phyloP scores from a whole-genome alignment of 2,888 invertebrate species.

The Microplitis manilae region DNA sequence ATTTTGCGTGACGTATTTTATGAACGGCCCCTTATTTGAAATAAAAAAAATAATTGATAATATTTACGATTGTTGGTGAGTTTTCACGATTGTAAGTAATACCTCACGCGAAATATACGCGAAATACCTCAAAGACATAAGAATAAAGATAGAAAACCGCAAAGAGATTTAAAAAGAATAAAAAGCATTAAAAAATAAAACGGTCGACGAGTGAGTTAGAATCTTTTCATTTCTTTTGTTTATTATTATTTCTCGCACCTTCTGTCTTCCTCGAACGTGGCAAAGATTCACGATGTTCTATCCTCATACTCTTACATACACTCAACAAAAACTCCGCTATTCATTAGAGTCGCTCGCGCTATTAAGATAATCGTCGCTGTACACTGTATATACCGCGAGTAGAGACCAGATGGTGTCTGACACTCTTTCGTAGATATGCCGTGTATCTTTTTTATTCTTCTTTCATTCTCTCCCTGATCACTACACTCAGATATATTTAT shows the following conservation, averaged over 20 bases:
- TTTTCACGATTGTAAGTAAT: neutral
- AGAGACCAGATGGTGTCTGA: conserved; percentile 48
- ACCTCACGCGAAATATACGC: too few species aligned
- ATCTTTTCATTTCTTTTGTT: conserved; percentile 25
- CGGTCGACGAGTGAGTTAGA: conserved; percentile 8
- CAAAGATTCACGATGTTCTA: conserved; percentile 28
- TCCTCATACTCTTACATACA: conserved; percentile 33
- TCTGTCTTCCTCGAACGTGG: conserved; percentile 27
- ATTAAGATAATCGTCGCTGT: conserved; percentile 66
- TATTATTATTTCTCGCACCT: conserved; percentile 37
- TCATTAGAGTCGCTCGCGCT: conserved; percentile 68
- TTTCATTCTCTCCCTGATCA: conserved; percentile 28
- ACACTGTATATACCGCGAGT: conserved; percentile 30
- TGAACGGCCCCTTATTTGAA: too few species aligned
- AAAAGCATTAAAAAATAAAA: neutral
- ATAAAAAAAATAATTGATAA: too few species aligned
- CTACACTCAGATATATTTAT: neutral
- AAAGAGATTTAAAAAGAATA: conserved; percentile 15
- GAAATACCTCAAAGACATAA: conserved; percentile 5
- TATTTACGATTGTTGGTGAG: too few species aligned
- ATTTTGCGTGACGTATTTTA: too few species aligned
- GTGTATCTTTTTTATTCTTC: conserved; percentile 31
- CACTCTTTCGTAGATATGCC: conserved; percentile 17
- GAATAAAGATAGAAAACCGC: conserved; percentile 4
- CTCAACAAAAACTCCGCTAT: conserved; percentile 64